Evolutionary conservation across 2,888 invertebrate species (phyloP), one percentile per base, ranked within the genome.

Genomic region (Bhutanitis thaidina): DNA sequence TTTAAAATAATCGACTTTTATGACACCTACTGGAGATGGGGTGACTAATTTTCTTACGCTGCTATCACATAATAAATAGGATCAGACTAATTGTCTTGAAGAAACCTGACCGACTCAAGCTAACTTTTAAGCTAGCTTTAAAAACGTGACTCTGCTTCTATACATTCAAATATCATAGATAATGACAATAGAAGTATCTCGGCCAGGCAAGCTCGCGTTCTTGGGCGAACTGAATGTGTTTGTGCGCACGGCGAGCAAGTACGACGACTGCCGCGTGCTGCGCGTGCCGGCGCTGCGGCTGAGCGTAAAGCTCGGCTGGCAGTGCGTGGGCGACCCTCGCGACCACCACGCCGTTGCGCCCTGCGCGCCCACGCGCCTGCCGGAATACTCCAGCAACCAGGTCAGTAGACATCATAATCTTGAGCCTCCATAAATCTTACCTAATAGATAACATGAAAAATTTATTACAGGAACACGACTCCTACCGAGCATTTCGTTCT

Each of bases 171-270:
- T 20, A 20, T 20, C 20, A 20, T 5, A 20, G 20, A 3, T 20
- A 20, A 20, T 20, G 20, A 3, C 3, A 3, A 20, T n/a, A 20
- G 20, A 20, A 4, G 20, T 20, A 27, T 8, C 7, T 8, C 8
- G 5, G 8, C 14, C 43, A 93, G 93, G 94, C 0, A 96, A 95
- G 80, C 94, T 97, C 52, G 93, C 97, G 43, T 95, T 97, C 68
- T 96, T 97, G 69, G 98, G 98, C 1, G 96, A 98, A 71, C 64
- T 99, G 53, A 97, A 98, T 80, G 96, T 99, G 64, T 97, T 95
- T 69, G 97, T 98, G 1, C 92, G 98, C 52, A 99, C 99, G 0
- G 99, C 99, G 0, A 98, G 98, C 54, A 98, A 99, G 78, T 99
- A 99, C 86, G 99, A 99, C 81, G 99, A 99, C 83, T 98, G 98